Percentiles rank a stretch among this genome's conserved stretches.
Conservation (phyloP, 30 jellyfish, hydroid and myxozoan genomes). For the Calvadosia cruxmelitensis region DNA sequence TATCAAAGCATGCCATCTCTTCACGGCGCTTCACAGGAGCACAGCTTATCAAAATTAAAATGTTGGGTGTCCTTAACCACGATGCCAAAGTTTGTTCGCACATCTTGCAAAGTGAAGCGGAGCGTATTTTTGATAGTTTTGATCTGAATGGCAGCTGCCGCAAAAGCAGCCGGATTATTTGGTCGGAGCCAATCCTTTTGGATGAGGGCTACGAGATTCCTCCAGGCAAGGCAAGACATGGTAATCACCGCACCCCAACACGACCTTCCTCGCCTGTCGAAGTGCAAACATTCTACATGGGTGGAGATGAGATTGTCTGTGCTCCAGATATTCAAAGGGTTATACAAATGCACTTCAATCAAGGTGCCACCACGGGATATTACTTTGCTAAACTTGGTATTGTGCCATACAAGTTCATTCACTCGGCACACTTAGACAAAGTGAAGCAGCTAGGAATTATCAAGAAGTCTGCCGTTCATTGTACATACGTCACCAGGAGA, state of each 20-base stretch:
- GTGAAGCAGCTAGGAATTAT: constrained; percentile 79
- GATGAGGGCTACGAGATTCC: constrained; percentile 38
- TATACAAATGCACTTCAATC: constrained; percentile 80
- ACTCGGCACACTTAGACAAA: constrained; percentile 81
- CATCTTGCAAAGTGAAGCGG: constrained; percentile 88
- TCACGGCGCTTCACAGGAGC: constrained; percentile 96
- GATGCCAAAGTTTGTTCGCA: constrained; percentile 97
- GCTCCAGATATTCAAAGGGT: constrained; percentile 98
- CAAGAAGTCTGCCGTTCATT: constrained; percentile 89
- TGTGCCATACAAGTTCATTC: constrained; percentile 90
- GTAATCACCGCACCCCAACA: constrained; percentile 23
- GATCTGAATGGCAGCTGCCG: constrained; percentile 80
- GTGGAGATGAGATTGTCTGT: constrained; percentile 58
- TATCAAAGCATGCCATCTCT: constrained; percentile 88
- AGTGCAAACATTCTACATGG: constrained; percentile 47
- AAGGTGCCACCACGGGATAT: constrained; percentile 96
- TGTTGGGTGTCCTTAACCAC: constrained; percentile 88
- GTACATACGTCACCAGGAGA: constrained; percentile 61
- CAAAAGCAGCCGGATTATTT: constrained; percentile 58
- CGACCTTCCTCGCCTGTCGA: constrained; percentile 42
- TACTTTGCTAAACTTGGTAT: constrained; percentile 88
- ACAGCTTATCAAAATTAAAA: constrained; percentile 78
- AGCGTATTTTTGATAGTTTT: constrained; percentile 86
- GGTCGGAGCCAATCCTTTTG: constrained; percentile 95
- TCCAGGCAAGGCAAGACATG: constrained; percentile 20